phyloP scores from a whole-genome alignment of 2,888 invertebrate genomes.

The Seira musarum region DNA sequence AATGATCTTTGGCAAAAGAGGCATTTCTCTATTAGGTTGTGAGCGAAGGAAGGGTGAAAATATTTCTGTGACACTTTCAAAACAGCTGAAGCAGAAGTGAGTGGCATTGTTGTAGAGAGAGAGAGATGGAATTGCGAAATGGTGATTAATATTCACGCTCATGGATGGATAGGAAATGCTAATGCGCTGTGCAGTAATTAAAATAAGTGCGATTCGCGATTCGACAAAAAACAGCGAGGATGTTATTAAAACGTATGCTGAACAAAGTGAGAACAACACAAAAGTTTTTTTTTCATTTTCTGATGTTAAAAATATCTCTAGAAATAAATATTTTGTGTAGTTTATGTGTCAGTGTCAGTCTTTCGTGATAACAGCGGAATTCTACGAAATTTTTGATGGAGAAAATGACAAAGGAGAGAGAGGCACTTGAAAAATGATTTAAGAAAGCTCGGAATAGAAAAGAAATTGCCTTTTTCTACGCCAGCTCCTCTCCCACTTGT shows the following conservation, averaged over 20 bases:
- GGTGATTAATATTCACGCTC: conserved; percentile 43
- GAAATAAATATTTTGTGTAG: background rate
- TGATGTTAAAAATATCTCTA: too few relatives aligned
- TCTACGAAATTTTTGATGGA: conserved; percentile 11
- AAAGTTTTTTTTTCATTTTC: too few relatives aligned
- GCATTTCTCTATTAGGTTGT: conserved; percentile 12
- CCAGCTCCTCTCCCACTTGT: too few relatives aligned
- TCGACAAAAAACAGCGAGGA: too few relatives aligned
- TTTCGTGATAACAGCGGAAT: conserved; percentile 30
- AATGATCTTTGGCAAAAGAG: conserved; percentile 48
- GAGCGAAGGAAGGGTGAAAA: conserved; percentile 23
- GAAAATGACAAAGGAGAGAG: too few relatives aligned
- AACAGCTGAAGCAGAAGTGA: conserved; percentile 32
- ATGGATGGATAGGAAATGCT: too few relatives aligned
- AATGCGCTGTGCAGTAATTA: too few relatives aligned
- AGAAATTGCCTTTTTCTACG: too few relatives aligned
- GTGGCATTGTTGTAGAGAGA: conserved; percentile 27
- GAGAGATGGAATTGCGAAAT: conserved; percentile 27
- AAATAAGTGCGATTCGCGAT: too few relatives aligned
- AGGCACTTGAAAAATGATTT: conserved; percentile 42
- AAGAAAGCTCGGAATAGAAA: background rate
- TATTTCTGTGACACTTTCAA: conserved; percentile 14
- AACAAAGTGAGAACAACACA: too few relatives aligned
- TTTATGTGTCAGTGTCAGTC: conserved; percentile 44
- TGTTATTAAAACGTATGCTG: too few relatives aligned